These are phyloP conservation scores for Cassiopea xamachana DNA, from an alignment of 30 jellyfish, hydroid and myxozoan genomes.

Conservation along the genomic window DNA sequence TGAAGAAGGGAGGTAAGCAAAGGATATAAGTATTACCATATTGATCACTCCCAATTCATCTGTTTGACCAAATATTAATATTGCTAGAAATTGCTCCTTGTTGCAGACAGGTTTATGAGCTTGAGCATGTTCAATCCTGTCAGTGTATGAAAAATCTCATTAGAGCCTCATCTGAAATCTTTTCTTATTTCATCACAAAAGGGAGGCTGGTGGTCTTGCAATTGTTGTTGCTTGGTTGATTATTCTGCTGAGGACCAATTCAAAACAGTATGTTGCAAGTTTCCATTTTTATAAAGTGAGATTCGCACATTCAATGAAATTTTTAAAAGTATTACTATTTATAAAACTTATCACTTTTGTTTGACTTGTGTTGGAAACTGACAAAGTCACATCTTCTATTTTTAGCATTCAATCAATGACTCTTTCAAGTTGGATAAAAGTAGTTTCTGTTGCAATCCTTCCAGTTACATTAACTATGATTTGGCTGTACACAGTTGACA, in stretches of 20 bases:
- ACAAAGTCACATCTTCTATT: neutral
- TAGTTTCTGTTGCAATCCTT: constrained; percentile 21
- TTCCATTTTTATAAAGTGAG: too few relatives aligned
- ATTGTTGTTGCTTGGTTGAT: constrained; percentile 55
- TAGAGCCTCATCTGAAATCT: neutral
- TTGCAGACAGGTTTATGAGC: too few relatives aligned
- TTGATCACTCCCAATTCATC: too few relatives aligned
- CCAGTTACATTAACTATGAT: constrained; percentile 28
- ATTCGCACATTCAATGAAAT: too few relatives aligned
- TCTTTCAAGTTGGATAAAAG: constrained; percentile 30
- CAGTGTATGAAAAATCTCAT: too few relatives aligned
- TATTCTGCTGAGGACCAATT: constrained; percentile 6
- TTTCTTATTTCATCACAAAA: neutral
- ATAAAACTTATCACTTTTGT: too few relatives aligned
- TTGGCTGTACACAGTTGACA: constrained; percentile 46
- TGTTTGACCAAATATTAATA: too few relatives aligned
- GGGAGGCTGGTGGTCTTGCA: constrained; percentile 68
- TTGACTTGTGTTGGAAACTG: too few relatives aligned
- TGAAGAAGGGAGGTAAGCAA: constrained; percentile 55
- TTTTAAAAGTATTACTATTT: too few relatives aligned
- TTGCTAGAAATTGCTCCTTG: too few relatives aligned
- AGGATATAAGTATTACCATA: neutral
- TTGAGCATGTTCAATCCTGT: too few relatives aligned
- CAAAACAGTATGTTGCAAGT: constrained; percentile 14
- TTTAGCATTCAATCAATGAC: constrained; percentile 43